phyloP scores from a whole-genome alignment of 2,888 invertebrate species.

The Polydrusus pterygomalis region DNA sequence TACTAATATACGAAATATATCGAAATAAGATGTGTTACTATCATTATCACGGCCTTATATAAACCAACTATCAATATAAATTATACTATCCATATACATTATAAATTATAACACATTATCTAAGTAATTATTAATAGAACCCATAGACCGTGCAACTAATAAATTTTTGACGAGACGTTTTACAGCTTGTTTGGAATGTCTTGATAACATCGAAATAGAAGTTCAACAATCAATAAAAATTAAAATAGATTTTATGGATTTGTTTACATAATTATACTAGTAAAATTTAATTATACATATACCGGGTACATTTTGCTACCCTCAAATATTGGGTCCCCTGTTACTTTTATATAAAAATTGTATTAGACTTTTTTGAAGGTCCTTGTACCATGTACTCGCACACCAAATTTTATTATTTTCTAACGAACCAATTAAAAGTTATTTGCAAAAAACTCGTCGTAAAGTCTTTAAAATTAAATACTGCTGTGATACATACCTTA shows the following conservation, averaged over 20 bases:
- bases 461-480: too few species aligned
- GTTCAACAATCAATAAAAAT: slow-evolving; percentile 25
- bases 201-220: slow-evolving; percentile 1
- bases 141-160: background rate
- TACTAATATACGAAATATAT: background rate
- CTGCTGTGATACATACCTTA: too few species aligned
- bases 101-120: slow-evolving; percentile 4
- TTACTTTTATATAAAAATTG: too few species aligned
- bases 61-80: slow-evolving; percentile 15
- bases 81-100: slow-evolving; percentile 14
- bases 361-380: too few species aligned
- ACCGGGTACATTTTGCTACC: too few species aligned
- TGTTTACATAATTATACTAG: slow-evolving; percentile 14
- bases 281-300: too few species aligned
- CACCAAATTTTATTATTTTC: too few species aligned
- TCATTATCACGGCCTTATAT: slow-evolving; percentile 6
- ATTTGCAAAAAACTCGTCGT: too few species aligned
- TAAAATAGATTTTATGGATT: slow-evolving; percentile 23
- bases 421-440: too few species aligned
- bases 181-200: slow-evolving; percentile 14
- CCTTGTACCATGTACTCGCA: too few species aligned
- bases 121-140: slow-evolving; percentile 13
- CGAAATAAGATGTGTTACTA: slow-evolving; percentile 11
- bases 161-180: slow-evolving; percentile 12
- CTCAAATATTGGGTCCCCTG: too few species aligned